A percentile compares a stretch with the other conserved stretches of the same genome.
Conservation (phyloP, 1,140 invertebrate genomes). For the Cryptotermes secundus region DNA sequence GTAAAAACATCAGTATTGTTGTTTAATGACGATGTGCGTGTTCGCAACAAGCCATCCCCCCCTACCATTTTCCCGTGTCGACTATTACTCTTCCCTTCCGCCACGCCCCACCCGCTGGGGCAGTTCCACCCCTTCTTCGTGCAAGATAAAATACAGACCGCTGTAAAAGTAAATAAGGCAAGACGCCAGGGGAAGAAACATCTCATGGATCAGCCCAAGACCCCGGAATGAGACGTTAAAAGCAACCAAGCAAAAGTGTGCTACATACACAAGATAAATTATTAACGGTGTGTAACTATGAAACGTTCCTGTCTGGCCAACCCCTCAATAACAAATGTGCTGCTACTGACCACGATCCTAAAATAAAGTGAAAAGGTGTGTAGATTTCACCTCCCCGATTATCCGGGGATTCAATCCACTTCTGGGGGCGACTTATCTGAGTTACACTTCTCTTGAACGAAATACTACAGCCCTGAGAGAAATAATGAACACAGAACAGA, state of each 20-base stretch:
- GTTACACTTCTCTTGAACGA: not conserved
- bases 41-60: not conserved
- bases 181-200: slow-evolving; percentile 5
- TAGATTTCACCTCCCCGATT: not conserved
- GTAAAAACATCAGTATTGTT: not conserved
- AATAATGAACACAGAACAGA: no score
- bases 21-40: not conserved
- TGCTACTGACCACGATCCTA: not conserved
- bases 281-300: not conserved
- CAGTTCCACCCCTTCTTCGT: not conserved
- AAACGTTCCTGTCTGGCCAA: not conserved
- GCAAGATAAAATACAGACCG: slow-evolving; percentile 1
- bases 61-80: not conserved
- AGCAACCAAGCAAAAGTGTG: not conserved
- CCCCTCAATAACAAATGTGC: slow-evolving; percentile 1
- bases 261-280: slow-evolving; percentile 3
- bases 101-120: slow-evolving; percentile 3
- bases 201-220: not conserved
- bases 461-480: not conserved
- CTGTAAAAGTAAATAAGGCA: slow-evolving; percentile 17
- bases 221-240: slow-evolving; percentile 4
- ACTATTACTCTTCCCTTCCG: not conserved
- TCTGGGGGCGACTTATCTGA: not conserved
- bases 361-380: slow-evolving; percentile 4
- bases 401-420: not conserved